Base-by-base conservation (phyloP, 2,113 vertebrate species). In the Cynopterus brachyotis region DNA sequence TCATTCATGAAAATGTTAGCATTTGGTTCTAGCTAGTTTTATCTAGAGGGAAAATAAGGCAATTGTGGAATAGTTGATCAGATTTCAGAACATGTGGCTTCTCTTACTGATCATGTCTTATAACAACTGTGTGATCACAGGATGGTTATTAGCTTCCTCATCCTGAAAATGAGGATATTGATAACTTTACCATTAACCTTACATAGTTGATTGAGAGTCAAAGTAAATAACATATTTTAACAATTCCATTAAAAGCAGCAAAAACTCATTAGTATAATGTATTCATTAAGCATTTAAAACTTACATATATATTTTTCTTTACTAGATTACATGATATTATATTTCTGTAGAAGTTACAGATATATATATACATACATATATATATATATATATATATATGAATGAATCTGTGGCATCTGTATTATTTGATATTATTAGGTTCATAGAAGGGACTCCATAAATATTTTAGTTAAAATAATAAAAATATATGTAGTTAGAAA, bases 271-370 rank as follows among this genome's bases (percentile, higher is more conserved):
- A 91, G 13, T 32, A 45, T 95, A 37, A 8, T 55, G 28, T 47
- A 30, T 35, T 59, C 22, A 72, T 69, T 22, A 89, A n/a, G 17
- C 53, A 83, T 90, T 96, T 86, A 89, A 87, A 95, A 19, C 15
- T 9, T 70, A 79, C 17, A 42, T 78, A 17, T 62, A 13, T 60
- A 26, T 42, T 72, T 66, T 94, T 82, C 2, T 55, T 3, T 10
- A 57, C 17, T 83, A 67, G 42, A 93, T 80, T 79, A 80, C 72
- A 78, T 22, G 10, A 70, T 50, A 85, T 6, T 80, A 32, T 80
- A 76, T 70, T 64, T 90, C 64, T 64, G 13, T 78, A 45, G 3
- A 7, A 55, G 47, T 50, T 50, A 50, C 47, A 50, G 47, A 50
- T 50, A 50, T 50, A 50, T 13, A 50, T 50, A 13, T 50, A 50